Base-by-base conservation (phyloP, 2,113 vertebrate genomes). In the Hippocampus zosterae region DNA sequence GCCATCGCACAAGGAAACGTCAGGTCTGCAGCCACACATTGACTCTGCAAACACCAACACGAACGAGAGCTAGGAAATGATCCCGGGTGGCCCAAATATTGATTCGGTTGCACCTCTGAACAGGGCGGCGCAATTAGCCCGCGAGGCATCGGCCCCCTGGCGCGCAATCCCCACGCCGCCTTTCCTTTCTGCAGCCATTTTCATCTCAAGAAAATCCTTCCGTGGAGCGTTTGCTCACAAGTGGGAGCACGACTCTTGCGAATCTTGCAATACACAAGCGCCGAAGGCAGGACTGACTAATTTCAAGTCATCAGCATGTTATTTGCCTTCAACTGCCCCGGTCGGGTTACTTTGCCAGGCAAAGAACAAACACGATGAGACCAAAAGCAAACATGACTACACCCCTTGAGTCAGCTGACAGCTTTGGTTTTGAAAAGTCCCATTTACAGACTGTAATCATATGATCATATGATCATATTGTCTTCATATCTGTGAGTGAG, bases 141-240 rank as follows among this genome's bases (percentile, higher is more conserved):
- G 72, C 76, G 60, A 77, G 48, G 87, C 68, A 74, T 40, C 46
- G 69, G 76, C 78, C 72, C 77, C 82, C 69, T 25, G 23, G 53
- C 70, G 52, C 70, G 60, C 67, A 71, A 29, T 60, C 25, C 46
- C 48, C 42, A 55, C 21, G n/a, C 37, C 67, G 21, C 8, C 13
- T 64, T 16, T 42, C 67, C 67, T 79, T 8, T 69, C 67, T 64
- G 62, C 61, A 23, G 37, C 71, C 61, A 62, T 80, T 84, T 76
- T 68, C 50, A 75, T 66, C 70, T 42, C 55, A 33, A 75, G 4
- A 8, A 71, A 61, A 29, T 29, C 50, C 11, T 52, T 9, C 5
- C 48, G 33, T 41, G 21, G 8, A 5, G 23, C 40, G 25, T 23
- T 53, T 33, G 67, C 6, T 7, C 21, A 3, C 19, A 12, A n/a